A percentile compares a stretch with the other conserved stretches of the same genome.
Conservation (phyloP, 1,140 invertebrate genomes). For the Ditylenchus dipsaci region DNA sequence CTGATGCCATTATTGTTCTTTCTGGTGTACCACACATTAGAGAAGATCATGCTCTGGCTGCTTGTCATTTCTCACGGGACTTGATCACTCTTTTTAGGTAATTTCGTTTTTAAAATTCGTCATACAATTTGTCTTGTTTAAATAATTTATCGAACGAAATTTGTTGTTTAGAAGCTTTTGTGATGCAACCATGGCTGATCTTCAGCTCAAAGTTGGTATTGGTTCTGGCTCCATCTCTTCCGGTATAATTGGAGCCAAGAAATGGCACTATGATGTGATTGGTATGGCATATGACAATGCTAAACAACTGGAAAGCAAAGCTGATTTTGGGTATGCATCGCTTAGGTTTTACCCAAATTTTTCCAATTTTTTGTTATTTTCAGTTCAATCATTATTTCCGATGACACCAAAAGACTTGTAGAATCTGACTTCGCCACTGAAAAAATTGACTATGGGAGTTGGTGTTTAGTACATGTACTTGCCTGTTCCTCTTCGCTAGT, state of each 20-base stretch:
- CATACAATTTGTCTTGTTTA: background rate
- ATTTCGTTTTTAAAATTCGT: background rate
- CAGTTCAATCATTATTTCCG: constrained; percentile 39
- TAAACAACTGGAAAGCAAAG: constrained; percentile 38
- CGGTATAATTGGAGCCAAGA: constrained; percentile 49
- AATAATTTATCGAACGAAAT: background rate
- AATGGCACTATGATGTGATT: constrained; percentile 57
- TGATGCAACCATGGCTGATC: constrained; percentile 50
- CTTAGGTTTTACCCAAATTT: background rate
- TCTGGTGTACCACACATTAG: constrained; percentile 30
- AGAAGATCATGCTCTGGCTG: constrained; percentile 25
- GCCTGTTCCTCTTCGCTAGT: background rate
- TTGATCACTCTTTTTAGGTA: constrained; percentile 41
- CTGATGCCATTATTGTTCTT: constrained; percentile 47
- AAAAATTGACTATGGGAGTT: constrained; percentile 22
- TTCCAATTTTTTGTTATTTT: background rate
- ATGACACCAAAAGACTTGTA: constrained; percentile 38
- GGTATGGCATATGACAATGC: constrained; percentile 49
- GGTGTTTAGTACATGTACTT: constrained; percentile 18
- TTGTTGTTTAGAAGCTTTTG: constrained; percentile 46
- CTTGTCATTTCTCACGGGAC: constrained; percentile 48
- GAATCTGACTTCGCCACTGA: constrained; percentile 22
- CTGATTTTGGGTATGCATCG: constrained; percentile 18
- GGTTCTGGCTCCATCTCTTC: constrained; percentile 45
- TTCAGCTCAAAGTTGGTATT: constrained; percentile 50